Percentiles rank a stretch among this genome's conserved stretches.
Evolutionary conservation across 2,888 invertebrate species (phyloP).

Genomic region (Taphrorychus bicolor): DNA sequence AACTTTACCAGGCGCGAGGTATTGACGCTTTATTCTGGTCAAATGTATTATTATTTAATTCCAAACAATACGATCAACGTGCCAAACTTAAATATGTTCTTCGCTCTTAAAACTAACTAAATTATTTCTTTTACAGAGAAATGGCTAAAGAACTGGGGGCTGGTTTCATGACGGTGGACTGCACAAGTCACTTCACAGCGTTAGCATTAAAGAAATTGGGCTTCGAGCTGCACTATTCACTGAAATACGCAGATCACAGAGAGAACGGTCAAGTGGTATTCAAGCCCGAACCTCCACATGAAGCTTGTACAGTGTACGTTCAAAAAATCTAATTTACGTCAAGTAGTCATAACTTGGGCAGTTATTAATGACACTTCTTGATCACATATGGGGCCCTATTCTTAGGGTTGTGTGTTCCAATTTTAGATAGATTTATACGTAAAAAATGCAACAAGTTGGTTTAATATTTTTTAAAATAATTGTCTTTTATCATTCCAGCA

Average conservation of each 20-base stretch:
- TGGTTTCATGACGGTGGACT: constrained; percentile 72
- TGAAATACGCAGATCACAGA: constrained; percentile 70
- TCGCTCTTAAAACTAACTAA: too few species aligned
- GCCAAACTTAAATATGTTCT: too few species aligned
- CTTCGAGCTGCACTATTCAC: constrained; percentile 71
- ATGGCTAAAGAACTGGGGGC: constrained; percentile 63
- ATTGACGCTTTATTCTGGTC: too few species aligned
- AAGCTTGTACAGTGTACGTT: constrained; percentile 45
- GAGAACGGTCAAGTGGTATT: constrained; percentile 70
- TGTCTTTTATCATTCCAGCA: too few species aligned
- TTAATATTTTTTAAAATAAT: too few species aligned
- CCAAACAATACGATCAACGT: too few species aligned
- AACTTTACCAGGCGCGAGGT: too few species aligned
- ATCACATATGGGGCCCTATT: background rate
- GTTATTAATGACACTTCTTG: background rate
- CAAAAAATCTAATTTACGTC: constrained; percentile 40
- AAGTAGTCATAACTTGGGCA: background rate
- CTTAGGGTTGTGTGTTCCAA: too few species aligned
- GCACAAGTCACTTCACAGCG: constrained; percentile 79
- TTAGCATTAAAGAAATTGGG: constrained; percentile 74
- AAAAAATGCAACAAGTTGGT: too few species aligned
- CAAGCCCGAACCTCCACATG: constrained; percentile 65
- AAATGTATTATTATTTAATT: too few species aligned
- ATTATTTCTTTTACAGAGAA: constrained; percentile 60
- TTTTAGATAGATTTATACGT: too few species aligned